Evolutionary conservation across 2,888 invertebrate genomes (phyloP).

Genomic region (Zhuqinia jingwanae): DNA sequence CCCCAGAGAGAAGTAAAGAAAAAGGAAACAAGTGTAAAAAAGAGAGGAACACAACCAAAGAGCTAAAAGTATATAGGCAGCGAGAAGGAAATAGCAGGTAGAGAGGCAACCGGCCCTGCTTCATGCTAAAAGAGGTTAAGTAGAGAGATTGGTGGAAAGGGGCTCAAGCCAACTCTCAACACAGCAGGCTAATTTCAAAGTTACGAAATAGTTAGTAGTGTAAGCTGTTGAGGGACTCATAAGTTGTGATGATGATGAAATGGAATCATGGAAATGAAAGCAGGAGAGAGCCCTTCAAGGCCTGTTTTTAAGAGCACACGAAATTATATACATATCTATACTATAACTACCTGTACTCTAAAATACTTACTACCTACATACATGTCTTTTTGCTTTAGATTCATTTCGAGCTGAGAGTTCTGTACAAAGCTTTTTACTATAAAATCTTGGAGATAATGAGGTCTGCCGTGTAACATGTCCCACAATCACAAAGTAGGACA

Average conservation of each 20-base stretch:
- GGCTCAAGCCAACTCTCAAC: not conserved
- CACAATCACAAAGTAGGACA: not conserved
- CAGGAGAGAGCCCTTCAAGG: not conserved
- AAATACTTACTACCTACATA: not conserved
- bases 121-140: not conserved
- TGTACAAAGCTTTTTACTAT: too few relatives aligned
- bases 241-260: slow-evolving; percentile 50
- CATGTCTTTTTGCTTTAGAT: not conserved
- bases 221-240: not conserved
- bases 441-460: too few relatives aligned
- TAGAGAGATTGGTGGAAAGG: not conserved
- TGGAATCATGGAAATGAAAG: slow-evolving; percentile 58
- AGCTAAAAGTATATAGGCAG: slow-evolving; percentile 17
- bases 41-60: slow-evolving; percentile 10
- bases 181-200: not conserved
- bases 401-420: too few relatives aligned
- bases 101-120: not conserved
- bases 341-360: not conserved
- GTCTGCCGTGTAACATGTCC: not conserved
- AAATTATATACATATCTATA: not conserved
- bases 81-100: not conserved
- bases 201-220: not conserved
- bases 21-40: slow-evolving; percentile 56
- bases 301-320: not conserved
- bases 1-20: slow-evolving; percentile 50